Conservation (phyloP, 1,140 invertebrate species). For the Antheraea mylitta region DNA sequence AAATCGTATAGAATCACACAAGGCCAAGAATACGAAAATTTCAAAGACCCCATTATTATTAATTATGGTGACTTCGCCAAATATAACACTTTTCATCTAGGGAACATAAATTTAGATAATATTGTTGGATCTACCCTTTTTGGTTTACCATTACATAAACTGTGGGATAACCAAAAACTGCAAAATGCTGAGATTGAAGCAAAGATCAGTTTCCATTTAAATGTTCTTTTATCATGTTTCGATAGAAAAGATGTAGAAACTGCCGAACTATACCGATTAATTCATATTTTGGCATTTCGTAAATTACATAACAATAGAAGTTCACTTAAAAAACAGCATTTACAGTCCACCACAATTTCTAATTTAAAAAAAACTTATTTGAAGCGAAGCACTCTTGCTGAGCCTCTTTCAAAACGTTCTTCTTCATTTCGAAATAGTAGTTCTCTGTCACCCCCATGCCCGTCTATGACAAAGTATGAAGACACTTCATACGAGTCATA, state of each 20-base stretch:
- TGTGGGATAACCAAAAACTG: conserved; percentile 45
- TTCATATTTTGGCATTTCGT: conserved; percentile 61
- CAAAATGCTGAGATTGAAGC: conserved; percentile 43
- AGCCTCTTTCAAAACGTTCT: conserved; percentile 44
- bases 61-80: conserved; percentile 56
- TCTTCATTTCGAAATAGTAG: conserved; percentile 30
- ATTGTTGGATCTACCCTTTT: conserved; percentile 44
- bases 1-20: conserved; percentile 55
- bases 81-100: conserved; percentile 59
- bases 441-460: conserved; percentile 35
- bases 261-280: conserved; percentile 49
- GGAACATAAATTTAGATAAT: conserved; percentile 56
- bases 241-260: conserved; percentile 60
- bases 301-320: conserved; percentile 67
- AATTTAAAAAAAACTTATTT: conserved; percentile 66
- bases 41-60: conserved; percentile 56
- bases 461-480: conserved; percentile 41
- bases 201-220: conserved; percentile 63
- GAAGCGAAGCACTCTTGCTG: conserved; percentile 58
- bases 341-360: conserved; percentile 40
- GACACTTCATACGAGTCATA: conserved; percentile 24
- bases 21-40: conserved; percentile 56
- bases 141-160: conserved; percentile 53
- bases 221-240: conserved; percentile 58
- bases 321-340: conserved; percentile 49